A percentile compares a stretch with the other conserved stretches of the same genome.
phyloP scores from a whole-genome alignment of 2,797 vertebrate genomes.

The Manis crassicaudata region DNA sequence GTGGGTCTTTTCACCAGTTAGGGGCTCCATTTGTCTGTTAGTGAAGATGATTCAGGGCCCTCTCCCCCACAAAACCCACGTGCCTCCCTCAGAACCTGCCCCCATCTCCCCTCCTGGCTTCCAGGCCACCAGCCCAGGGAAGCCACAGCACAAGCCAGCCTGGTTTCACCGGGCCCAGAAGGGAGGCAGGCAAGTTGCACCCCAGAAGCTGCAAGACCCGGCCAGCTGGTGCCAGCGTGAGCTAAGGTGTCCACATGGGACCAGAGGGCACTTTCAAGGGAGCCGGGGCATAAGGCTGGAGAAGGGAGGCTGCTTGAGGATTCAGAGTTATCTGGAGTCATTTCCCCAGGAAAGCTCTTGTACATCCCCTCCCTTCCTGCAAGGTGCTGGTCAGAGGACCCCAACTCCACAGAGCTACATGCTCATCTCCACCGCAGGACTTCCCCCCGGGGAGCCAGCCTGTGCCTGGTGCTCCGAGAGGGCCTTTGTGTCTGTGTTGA shows the following conservation, averaged over 20 bases:
- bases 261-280: neutral
- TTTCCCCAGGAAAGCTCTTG: neutral
- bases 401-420: neutral
- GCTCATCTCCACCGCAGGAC: rapidly evolving
- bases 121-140: neutral
- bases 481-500: neutral
- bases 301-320: neutral
- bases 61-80: neutral
- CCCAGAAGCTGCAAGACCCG: neutral
- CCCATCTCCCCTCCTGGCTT: neutral
- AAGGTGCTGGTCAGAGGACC: neutral
- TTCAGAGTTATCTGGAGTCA: neutral
- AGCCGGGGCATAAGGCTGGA: neutral
- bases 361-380: neutral
- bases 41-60: neutral
- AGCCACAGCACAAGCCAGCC: neutral
- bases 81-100: neutral
- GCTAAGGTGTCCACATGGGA: too few relatives aligned
- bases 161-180: neutral
- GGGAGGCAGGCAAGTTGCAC: neutral
- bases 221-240: too few relatives aligned
- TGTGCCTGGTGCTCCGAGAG: neutral
- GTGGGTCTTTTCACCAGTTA: neutral
- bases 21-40: neutral
- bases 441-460: neutral